Evolutionary conservation across 2,797 vertebrate genomes (phyloP), one percentile per base, ranked within the genome.

Genomic region (Saxicola maurus): DNA sequence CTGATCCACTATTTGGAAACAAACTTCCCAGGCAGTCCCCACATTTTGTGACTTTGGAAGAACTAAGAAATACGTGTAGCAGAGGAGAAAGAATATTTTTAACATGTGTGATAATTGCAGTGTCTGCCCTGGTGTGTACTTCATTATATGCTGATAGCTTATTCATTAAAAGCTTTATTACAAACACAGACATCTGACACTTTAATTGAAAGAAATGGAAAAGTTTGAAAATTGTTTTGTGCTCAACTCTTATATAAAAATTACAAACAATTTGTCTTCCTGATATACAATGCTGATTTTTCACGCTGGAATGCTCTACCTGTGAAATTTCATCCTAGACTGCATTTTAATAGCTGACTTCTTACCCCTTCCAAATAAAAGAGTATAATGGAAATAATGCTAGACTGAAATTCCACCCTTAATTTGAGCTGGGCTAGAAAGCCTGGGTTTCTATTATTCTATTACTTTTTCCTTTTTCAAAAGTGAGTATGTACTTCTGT

Each of bases 361-460:
- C 64, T 88, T 84, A 91, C 76, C 52, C 45, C 48, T 86, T 67
- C 67, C 17, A 55, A 84, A 91, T 71, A 88, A 59, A 91, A 73
- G 20, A 6, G 0, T 53, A 42, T 80, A 86, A 88, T 68, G 57
- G 75, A 86, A 92, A 74, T 88, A 84, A 86, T 90, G 72, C 46
- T 62, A 91, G 68, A 76, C 31, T 86, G 45, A 84, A 91, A 93
- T 86, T 74, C 91, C 38, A 57, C 53, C 49, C 53, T 90, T 93
- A 84, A 92, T 90, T 82, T 84, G 49, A 88, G 45, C 77, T 76
- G 27, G 20, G 30, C 52, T 91, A 43, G 66, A 68, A 80, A 82
- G 35, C 27, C 23, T 51, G 67, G 7, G 8, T 82, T 46, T 84
- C 79, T 64, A 82, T 86, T 77, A 85, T 88, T 82, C 65, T 74